Base-by-base conservation (phyloP, 2,797 vertebrate species). In the Hydrolagus colliei region DNA sequence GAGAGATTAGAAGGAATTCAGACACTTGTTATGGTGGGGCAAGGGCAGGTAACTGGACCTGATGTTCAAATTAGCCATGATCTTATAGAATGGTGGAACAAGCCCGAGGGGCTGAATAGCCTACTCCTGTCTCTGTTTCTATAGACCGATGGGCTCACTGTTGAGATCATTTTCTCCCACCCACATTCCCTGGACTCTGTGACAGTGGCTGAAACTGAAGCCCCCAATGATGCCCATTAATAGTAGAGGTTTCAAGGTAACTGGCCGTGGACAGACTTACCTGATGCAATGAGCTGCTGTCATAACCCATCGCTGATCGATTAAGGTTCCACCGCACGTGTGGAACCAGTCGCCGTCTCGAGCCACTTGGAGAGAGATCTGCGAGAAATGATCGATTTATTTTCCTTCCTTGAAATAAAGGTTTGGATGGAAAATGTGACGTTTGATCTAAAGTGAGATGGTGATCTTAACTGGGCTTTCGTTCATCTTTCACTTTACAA, bases 351-450 rank as follows among this genome's bases (percentile, higher is more conserved):
- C 9, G n/a, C 9, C 32, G 35, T 9, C 9, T n/a, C 9, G 35
- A 2, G 16, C 16, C 18, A 84, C 18, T n/a, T 84, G 79, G 79
- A 84, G 79, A 67, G 79, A 84, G 32, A 84, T 71, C 79, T 84
- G 79, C 79, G 68, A 84, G 16, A 71, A 84, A 52, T 1, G 6
- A 84, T 41, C 41, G 9, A 68, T 6, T 68, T 84, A 11, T 71
- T 71, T 11, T 5, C 7, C 32, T n/a, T 82, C 62, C 6, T 52
- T 52, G 41, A 9, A 80, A 35, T 65, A 82, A 82, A 32, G 22
- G 65, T 68, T 67, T 35, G 41, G 16, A 0, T 32, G 62, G 4
- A 32, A 68, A 82, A 41, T 18, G 1, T 32, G 35, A 12, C 79
- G 4, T 84, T 5, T 20, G 11, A 13, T 65, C 9, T 12, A 10